Base-by-base conservation (phyloP, 2,113 vertebrate species). In the Gymnarchus niloticus region DNA sequence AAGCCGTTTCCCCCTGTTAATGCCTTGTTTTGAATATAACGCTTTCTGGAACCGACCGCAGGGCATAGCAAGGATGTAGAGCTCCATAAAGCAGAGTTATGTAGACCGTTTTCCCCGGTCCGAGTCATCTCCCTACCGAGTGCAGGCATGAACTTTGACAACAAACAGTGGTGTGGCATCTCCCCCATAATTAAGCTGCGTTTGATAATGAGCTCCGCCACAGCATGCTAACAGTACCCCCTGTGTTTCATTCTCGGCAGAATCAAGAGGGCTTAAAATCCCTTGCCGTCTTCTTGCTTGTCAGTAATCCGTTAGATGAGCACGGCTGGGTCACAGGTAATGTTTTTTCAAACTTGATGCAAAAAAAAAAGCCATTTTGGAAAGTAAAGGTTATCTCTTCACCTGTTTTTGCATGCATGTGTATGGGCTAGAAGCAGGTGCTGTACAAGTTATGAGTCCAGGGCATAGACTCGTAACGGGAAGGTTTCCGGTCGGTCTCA, bases 131-230 rank as follows among this genome's bases (percentile, higher is more conserved):
- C 80, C 56, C 52, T 49, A 61, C 28, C 37, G 52, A 69, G 51
- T 54, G 49, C 56, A 83, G 46, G 46, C 78, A 83, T 86, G 21
- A 82, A 54, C 78, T 69, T 44, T n/a, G 46, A 61, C 41, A 85
- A 76, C 56, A 85, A 81, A 54, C 48, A 4, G 51, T 56, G 25
- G 41, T 57, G 12, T 33, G 56, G 57, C 81, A 86, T 81, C 85
- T 82, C 56, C 57, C 17, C 59, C n/a, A 78, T 65, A 86, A 86
- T 86, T 81, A 86, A 51, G 82, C n/a, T n/a, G n/a, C 44, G 78
- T 14, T 44, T 82, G 41, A 56, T 86, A 51, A 51, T 6, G 23
- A 65, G 77, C 56, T 81, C 85, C 54, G n/a, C 82, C 25, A 82
- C 46, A 21, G 46, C 37, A 51, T 37, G 77, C 56, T 65, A 49